A percentile compares a stretch with the other conserved stretches of the same genome.
phyloP scores from a whole-genome alignment of 2,888 invertebrate genomes.

The Melanostoma scalare region DNA sequence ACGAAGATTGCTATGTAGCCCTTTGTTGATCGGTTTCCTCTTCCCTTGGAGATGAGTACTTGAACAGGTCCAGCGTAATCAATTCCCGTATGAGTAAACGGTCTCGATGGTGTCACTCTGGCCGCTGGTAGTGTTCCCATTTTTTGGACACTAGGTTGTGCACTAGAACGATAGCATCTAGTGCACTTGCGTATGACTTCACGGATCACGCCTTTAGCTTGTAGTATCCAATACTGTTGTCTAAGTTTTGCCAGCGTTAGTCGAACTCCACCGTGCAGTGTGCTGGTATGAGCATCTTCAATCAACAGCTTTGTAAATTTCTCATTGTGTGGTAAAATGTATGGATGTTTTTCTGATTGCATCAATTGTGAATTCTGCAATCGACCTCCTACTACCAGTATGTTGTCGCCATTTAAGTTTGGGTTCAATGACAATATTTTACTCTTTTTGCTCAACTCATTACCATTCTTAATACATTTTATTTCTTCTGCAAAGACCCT shows the following conservation, averaged over 20 bases:
- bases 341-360: slow-evolving; percentile 37
- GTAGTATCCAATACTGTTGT: slow-evolving; percentile 11
- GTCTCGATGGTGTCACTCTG: slow-evolving; percentile 15
- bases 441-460: neutral
- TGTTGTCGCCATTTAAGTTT: slow-evolving; percentile 67
- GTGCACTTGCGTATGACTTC: neutral
- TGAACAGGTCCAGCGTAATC: slow-evolving; percentile 31
- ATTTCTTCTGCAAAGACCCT: neutral
- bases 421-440: slow-evolving; percentile 57
- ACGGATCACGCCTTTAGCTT: slow-evolving; percentile 6
- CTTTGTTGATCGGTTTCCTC: no score
- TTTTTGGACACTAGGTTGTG: neutral
- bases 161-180: neutral
- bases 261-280: no score
- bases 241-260: neutral
- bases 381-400: slow-evolving; percentile 75
- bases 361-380: slow-evolving; percentile 57
- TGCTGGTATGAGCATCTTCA: no score
- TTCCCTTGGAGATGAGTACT: slow-evolving; percentile 7
- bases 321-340: slow-evolving; percentile 26
- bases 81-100: slow-evolving; percentile 11
- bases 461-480: neutral
- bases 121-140: slow-evolving; percentile 21
- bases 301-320: slow-evolving; percentile 13
- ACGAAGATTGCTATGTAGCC: no score